Evolutionary conservation across 2,888 invertebrate species (phyloP), one percentile per base, ranked within the genome.

Genomic region (Eristalis intricaria): DNA sequence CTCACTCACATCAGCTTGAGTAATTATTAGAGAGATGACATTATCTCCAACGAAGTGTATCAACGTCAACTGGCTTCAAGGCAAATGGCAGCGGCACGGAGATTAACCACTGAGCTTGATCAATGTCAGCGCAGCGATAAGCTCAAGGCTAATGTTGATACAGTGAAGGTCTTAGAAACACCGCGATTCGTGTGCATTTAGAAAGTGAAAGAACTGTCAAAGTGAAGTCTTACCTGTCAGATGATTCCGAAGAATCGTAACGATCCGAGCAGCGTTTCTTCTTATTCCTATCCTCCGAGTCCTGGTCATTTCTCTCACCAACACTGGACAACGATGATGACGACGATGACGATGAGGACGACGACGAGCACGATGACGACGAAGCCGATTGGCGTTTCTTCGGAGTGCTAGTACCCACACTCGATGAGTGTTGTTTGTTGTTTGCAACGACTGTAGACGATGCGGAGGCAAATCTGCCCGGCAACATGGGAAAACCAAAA

Each of bases 201-300:
- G 11, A 11, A 5, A 50, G n/a, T 50, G n/a, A 50, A n/a, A 50
- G 19, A 50, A 4, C 7, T 50, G 5, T n/a, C 19, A 50, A 50
- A 22, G 68, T 7, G 1, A 32, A 32, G 32, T 88, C 95, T 95
- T 93, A 97, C 97, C 97, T 97, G 96, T 97, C 97, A 94, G 97
- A 97, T 92, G 97, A 97, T 94, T 97, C 97, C 91, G 97, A 97
- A 94, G 97, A 97, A 95, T 98, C 97, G 94, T 97, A 97, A 94
- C 97, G 95, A 95, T 97, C 97, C 93, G 96, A 95, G 94, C 97
- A 97, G 94, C 97, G 95, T 94, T 97, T 97, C 94, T 92, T 97
- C 94, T 89, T 97, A 94, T 96, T 96, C 93, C 96, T 95, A 92
- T 95, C 96, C 90, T 95, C 95, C 84, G 94, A 56, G 35, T 81